A percentile compares a stretch with the other conserved stretches of the same genome.
phyloP scores from a whole-genome alignment of 2,797 vertebrate genomes.

The Atherinosoma microstoma region DNA sequence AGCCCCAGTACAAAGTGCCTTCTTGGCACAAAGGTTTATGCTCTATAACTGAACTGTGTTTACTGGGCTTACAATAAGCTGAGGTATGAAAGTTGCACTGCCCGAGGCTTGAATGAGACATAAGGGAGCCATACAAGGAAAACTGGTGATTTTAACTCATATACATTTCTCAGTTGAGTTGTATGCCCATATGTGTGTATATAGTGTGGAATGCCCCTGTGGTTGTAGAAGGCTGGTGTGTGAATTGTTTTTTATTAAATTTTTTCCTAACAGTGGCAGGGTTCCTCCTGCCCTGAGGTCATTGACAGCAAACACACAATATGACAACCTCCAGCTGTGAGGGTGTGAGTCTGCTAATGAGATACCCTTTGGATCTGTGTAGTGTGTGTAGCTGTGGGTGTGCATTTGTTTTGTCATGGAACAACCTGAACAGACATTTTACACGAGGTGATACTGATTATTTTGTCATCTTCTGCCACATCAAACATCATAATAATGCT shows the following conservation, averaged over 20 bases:
- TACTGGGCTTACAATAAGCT: conserved; percentile 33
- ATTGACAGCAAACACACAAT: conserved; percentile 42
- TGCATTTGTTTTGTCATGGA: conserved; percentile 31
- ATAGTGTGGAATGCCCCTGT: conserved; percentile 1
- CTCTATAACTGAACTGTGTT: conserved; percentile 26
- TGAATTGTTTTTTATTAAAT: conserved; percentile 1
- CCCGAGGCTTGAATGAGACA: conserved; percentile 37
- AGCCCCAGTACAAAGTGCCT: neutral
- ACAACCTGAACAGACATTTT: conserved; percentile 28
- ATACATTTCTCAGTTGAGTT: conserved; percentile 13
- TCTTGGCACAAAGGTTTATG: conserved; percentile 10
- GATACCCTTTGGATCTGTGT: conserved; percentile 51
- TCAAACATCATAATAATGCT: neutral
- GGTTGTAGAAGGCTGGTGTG: conserved; percentile 28
- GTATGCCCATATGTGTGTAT: conserved; percentile 4
- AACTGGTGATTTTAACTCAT: conserved; percentile 16
- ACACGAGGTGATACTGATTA: conserved; percentile 23
- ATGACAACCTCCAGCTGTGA: conserved; percentile 76
- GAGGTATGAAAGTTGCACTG: conserved; percentile 29
- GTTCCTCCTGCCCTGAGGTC: conserved; percentile 59
- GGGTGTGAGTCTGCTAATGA: conserved; percentile 76
- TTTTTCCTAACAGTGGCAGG: conserved; percentile 40
- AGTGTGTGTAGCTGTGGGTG: conserved; percentile 5
- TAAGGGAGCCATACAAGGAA: conserved; percentile 19
- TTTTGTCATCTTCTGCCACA: conserved; percentile 28